Conservation (phyloP, 2,113 vertebrate genomes). For the Ophthalmolycus amberensis region DNA sequence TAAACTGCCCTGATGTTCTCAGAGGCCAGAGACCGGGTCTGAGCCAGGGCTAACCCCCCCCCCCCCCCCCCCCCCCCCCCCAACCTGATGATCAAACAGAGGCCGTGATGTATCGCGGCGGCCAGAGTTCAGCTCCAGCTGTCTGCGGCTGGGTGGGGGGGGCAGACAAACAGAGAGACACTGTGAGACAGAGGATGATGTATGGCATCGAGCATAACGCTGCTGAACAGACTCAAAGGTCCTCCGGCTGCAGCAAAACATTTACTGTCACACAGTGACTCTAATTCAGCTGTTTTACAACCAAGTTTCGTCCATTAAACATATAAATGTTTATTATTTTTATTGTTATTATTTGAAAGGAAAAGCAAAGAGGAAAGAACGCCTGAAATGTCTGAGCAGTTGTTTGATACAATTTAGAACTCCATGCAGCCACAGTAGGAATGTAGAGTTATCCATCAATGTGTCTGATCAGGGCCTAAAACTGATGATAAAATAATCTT, state of each 20-base stretch:
- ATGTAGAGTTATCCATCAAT: background rate
- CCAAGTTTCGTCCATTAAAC: background rate
- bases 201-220: background rate
- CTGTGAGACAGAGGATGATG: background rate
- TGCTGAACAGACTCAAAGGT: background rate
- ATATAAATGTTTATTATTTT: background rate
- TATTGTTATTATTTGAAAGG: background rate
- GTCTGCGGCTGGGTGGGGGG: background rate
- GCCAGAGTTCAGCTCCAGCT: constrained; percentile 1
- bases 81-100: constrained; percentile 37
- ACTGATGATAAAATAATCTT: no score
- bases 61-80: background rate
- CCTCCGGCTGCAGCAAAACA: background rate
- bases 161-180: constrained; percentile 6
- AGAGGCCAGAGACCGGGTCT: constrained; percentile 40
- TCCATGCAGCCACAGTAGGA: background rate
- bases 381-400: background rate
- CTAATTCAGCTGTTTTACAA: background rate
- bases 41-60: background rate
- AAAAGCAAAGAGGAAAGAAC: background rate
- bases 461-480: no score
- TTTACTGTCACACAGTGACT: background rate
- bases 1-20: constrained; percentile 46
- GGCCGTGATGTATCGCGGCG: constrained; percentile 27
- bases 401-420: background rate